These are phyloP conservation scores for Zaprionus gabonicus DNA, from an alignment of 1,140 invertebrate genomes.

Conservation along the genomic window DNA sequence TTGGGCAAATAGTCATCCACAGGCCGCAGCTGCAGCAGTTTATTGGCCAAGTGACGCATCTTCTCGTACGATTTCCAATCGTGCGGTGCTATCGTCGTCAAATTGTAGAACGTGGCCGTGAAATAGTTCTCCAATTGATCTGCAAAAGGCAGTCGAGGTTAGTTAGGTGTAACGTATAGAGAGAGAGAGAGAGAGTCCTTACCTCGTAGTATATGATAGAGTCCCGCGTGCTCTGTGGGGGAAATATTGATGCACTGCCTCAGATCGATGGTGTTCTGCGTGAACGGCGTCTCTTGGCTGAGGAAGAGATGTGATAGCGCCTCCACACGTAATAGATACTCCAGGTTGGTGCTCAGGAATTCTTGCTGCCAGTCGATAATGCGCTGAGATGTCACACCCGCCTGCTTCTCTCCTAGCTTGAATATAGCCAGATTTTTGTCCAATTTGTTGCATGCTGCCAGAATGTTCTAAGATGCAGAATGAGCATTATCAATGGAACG, in stretches of 20 bases:
- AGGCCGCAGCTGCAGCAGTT: conserved; percentile 93
- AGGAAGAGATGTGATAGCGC: conserved; percentile 96
- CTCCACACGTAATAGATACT: conserved; percentile 95
- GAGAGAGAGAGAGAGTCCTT: background rate
- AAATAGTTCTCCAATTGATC: conserved; percentile 93
- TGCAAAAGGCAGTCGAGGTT: background rate
- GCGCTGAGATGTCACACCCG: conserved; percentile 6
- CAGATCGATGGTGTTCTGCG: conserved; percentile 78
- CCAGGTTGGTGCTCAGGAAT: conserved; percentile 93
- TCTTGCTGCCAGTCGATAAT: conserved; percentile 67
- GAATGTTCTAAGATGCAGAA: conserved; percentile 44
- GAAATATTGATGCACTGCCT: conserved; percentile 84
- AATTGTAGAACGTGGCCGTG: conserved; percentile 97
- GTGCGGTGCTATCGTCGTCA: conserved; percentile 98
- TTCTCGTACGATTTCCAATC: conserved; percentile 99
- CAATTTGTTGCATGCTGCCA: conserved; percentile 51
- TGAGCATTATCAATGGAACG: background rate
- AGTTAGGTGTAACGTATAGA: background rate
- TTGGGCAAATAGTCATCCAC: conserved; percentile 97
- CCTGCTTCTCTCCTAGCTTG: background rate
- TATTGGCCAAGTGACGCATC: conserved; percentile 96
- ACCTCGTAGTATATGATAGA: conserved; percentile 68
- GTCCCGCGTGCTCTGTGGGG: conserved; percentile 85
- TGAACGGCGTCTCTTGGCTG: conserved; percentile 85
- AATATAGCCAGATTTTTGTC: conserved; percentile 56